Evolutionary conservation across 2,888 invertebrate species (phyloP), one percentile per base, ranked within the genome.

Genomic region (Harpagoxenus sublaevis): DNA sequence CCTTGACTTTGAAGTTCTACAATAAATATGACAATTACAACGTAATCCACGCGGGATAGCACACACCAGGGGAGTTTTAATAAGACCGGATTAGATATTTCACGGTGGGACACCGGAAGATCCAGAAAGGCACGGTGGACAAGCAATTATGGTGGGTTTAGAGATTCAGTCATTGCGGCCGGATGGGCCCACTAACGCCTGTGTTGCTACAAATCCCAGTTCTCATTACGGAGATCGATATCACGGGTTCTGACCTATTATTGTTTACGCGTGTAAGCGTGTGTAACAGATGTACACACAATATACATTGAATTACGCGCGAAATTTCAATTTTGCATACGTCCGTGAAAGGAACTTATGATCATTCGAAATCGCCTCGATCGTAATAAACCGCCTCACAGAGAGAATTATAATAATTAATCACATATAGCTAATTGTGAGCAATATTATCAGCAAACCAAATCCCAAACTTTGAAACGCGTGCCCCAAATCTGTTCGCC

Each of bases 141-240:
- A 62, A 39, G 28, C 39, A 71, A 85, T 87, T 65, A 70, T 65
- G 6, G 10, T 55, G 35, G 63, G 57, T 66, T 84, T 57, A 74
- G 39, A 75, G 42, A 71, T 70, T 63, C 70, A 60, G 70, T 63
- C 45, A 18, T 28, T 45, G 62, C 18, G 51, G 15, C 12, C 57
- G 35, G 23, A 4, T 23, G 12, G 5, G 3, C 18, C 15, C 55
- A 60, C 63, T 63, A 88, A 86, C 48, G 31, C 45, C 0, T 8
- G 10, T 35, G 62, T n/a, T 39, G 8, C 65, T 65, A 60, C 79
- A 71, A 86, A 68, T 87, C 66, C 42, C 57, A 68, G 82, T 86
- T 83, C 84, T 81, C 60, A 65, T 83, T 85, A 63, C 31, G 28
- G 31, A 63, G 83, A 86, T 87, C 87, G 84, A 89, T 89, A 87